Evolutionary conservation across 2,113 vertebrate genomes (phyloP).

Genomic region (Percopsis transmontana): DNA sequence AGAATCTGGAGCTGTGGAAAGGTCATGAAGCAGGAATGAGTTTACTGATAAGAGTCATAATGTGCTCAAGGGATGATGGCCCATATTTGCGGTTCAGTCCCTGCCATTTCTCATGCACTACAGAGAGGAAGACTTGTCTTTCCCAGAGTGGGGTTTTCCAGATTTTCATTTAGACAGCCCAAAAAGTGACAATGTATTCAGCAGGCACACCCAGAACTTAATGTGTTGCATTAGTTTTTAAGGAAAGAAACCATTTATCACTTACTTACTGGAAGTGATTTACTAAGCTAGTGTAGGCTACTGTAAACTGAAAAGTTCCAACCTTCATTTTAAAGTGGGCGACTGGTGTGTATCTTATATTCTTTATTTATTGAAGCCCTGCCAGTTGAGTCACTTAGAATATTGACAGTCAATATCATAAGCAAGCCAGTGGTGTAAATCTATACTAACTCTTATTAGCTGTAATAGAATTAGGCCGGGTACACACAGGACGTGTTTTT

Average conservation of each 20-base stretch:
- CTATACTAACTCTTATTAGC: not conserved
- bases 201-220: too few species aligned
- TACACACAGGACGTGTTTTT: too few species aligned
- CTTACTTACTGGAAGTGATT: too few species aligned
- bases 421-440: slow-evolving; percentile 19
- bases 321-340: too few species aligned
- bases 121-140: slow-evolving; percentile 2
- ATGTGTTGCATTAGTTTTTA: too few species aligned
- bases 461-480: slow-evolving; percentile 45
- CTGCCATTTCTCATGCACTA: slow-evolving; percentile 43
- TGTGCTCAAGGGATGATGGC: slow-evolving; percentile 18
- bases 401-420: not conserved
- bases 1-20: slow-evolving; percentile 40
- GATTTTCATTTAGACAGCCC: too few species aligned
- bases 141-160: too few species aligned
- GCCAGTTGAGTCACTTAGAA: not conserved
- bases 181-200: too few species aligned
- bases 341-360: slow-evolving; percentile 6
- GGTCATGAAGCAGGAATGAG: slow-evolving; percentile 43
- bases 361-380: slow-evolving; percentile 13
- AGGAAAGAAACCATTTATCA: too few species aligned
- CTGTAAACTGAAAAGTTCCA: too few species aligned
- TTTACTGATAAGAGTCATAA: slow-evolving; percentile 49
- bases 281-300: too few species aligned
- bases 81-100: slow-evolving; percentile 15